Conservation (phyloP, 2,113 vertebrate species). For the Deroptyus accipitrinus region DNA sequence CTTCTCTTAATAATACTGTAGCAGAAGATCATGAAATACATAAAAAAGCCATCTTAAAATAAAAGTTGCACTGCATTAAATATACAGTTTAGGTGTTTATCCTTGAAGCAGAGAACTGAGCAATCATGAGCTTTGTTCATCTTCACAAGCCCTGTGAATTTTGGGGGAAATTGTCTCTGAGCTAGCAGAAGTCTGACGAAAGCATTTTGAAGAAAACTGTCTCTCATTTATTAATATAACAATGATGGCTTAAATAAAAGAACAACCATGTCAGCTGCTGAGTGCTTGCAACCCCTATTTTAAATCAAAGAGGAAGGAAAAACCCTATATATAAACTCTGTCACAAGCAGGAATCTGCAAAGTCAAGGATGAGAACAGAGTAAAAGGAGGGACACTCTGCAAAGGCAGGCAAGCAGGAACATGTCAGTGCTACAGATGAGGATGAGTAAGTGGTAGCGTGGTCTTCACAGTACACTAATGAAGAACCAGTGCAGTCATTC, state of each 20-base stretch:
- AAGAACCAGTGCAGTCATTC: neutral
- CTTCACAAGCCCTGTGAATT: neutral
- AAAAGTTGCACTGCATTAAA: neutral
- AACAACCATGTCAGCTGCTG: neutral
- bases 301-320: conserved; percentile 11
- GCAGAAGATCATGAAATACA: neutral
- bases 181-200: neutral
- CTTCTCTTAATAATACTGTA: neutral
- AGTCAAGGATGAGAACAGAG: neutral
- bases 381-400: neutral
- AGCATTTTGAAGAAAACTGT: neutral
- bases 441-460: neutral
- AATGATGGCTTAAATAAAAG: conserved; percentile 18
- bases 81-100: neutral
- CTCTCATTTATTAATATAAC: conserved; percentile 38
- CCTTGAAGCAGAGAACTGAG: neutral
- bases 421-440: neutral
- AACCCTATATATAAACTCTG: neutral
- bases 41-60: neutral
- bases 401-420: neutral
- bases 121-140: neutral
- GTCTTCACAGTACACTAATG: neutral
- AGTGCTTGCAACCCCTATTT: neutral
- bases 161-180: neutral
- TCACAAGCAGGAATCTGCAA: neutral